Evolutionary conservation across 2,888 invertebrate species (phyloP), one percentile per base, ranked within the genome.

Genomic region (Malachius bipustulatus): DNA sequence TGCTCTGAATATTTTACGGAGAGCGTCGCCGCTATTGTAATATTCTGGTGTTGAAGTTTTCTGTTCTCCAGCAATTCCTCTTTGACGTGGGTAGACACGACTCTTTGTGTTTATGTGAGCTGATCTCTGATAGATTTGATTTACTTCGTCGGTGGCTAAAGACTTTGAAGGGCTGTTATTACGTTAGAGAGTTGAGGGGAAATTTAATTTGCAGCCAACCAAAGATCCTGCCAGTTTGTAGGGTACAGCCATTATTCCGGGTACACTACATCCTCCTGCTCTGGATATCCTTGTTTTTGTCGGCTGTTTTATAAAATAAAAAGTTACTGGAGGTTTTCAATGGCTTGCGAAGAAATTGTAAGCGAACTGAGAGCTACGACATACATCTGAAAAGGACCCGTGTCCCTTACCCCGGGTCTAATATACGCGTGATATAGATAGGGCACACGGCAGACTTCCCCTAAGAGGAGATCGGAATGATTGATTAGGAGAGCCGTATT

Each of bases 381-480:
- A n/a, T n/a, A n/a, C n/a, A n/a, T n/a, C n/a, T n/a, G n/a, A n/a
- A n/a, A n/a, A n/a, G n/a, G n/a, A n/a, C n/a, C n/a, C n/a, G n/a
- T n/a, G n/a, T n/a, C n/a, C n/a, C n/a, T n/a, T n/a, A n/a, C n/a
- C n/a, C n/a, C n/a, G n/a, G n/a, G n/a, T n/a, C n/a, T n/a, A n/a
- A n/a, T n/a, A n/a, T n/a, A n/a, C n/a, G n/a, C n/a, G n/a, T n/a
- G n/a, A n/a, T n/a, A n/a, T n/a, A n/a, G n/a, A n/a, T n/a, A n/a
- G n/a, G n/a, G n/a, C n/a, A n/a, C n/a, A n/a, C n/a, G n/a, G n/a
- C n/a, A n/a, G n/a, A n/a, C n/a, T n/a, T n/a, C n/a, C n/a, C n/a
- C n/a, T n/a, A n/a, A n/a, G n/a, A 6, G 24, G 24, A 19, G 24
- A 19, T 19, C 24, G 24, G 24, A 19, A 19, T 19, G 24, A 19